Percentiles rank a stretch among this genome's conserved stretches.
Evolutionary conservation across 2,113 vertebrate genomes (phyloP).

Genomic region (Crotalus tigris): DNA sequence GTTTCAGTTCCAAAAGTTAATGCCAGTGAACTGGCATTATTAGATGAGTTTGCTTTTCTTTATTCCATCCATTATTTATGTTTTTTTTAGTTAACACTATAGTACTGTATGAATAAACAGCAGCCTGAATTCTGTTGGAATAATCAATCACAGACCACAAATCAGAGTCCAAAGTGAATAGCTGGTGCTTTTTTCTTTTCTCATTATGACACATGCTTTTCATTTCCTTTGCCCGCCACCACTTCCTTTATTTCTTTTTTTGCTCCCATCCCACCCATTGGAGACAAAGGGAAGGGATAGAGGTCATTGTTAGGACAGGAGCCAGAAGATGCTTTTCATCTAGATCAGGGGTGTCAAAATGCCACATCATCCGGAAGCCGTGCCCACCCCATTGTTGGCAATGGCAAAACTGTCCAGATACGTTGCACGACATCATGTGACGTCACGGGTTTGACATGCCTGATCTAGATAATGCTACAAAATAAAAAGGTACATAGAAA

Average conservation of each 20-base stretch:
- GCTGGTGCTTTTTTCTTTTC: not conserved
- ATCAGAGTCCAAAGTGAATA: not conserved
- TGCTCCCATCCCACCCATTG: not conserved
- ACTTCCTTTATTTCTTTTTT: not conserved
- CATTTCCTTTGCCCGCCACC: not conserved
- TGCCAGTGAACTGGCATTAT: not conserved
- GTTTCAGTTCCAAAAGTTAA: not conserved
- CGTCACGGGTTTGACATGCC: too few relatives aligned
- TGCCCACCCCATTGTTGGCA: too few relatives aligned
- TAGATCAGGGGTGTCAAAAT: not conserved
- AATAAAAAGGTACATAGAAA: not conserved
- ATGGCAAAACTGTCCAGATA: too few relatives aligned
- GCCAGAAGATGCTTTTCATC: not conserved
- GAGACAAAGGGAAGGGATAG: not conserved
- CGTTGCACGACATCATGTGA: too few relatives aligned
- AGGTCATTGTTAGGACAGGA: not conserved
- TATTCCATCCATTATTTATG: not conserved
- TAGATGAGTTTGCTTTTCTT: not conserved
- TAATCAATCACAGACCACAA: not conserved
- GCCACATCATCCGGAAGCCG: too few relatives aligned
- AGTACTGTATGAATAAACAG: not conserved
- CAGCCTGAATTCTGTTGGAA: not conserved
- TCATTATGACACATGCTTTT: not conserved
- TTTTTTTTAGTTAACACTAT: not conserved
- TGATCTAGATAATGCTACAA: not conserved